These are phyloP conservation scores for Taurulus bubalis DNA, from an alignment of 2,113 vertebrate species.

Conservation along the genomic window DNA sequence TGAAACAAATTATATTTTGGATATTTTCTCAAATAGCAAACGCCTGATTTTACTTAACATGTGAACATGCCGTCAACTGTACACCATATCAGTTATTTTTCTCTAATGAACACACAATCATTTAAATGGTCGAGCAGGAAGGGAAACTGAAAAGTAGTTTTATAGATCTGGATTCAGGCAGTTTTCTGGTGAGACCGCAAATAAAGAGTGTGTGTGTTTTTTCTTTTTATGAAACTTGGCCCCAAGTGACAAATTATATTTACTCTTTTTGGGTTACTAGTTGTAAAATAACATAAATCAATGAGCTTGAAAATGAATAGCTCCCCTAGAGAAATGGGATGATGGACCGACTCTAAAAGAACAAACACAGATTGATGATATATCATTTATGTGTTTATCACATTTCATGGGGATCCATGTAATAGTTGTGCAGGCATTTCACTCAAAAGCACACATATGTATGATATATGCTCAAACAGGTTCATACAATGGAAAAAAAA, in stretches of 20 bases:
- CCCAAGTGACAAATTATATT: constrained; percentile 11
- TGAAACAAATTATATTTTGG: background rate
- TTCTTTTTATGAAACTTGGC: constrained; percentile 6
- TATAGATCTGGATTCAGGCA: background rate
- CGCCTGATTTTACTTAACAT: background rate
- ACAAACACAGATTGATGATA: background rate
- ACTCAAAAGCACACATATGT: background rate
- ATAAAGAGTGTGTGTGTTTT: background rate
- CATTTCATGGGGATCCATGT: background rate
- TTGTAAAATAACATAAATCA: constrained; percentile 6
- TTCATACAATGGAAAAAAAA: too few species aligned
- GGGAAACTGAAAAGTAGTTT: background rate
- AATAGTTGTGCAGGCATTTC: background rate
- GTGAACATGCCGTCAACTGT: background rate
- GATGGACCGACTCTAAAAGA: background rate
- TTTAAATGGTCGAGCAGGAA: background rate
- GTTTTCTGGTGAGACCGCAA: background rate
- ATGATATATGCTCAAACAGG: too few species aligned
- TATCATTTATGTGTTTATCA: background rate
- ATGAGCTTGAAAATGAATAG: constrained; percentile 39
- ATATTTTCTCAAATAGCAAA: background rate
- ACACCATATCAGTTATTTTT: background rate
- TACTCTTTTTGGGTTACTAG: background rate
- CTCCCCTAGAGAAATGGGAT: background rate
- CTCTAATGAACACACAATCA: background rate